These are phyloP conservation scores for Metridium senile DNA, from an alignment of 92 coral and sea anemone genomes.

Conservation along the genomic window DNA sequence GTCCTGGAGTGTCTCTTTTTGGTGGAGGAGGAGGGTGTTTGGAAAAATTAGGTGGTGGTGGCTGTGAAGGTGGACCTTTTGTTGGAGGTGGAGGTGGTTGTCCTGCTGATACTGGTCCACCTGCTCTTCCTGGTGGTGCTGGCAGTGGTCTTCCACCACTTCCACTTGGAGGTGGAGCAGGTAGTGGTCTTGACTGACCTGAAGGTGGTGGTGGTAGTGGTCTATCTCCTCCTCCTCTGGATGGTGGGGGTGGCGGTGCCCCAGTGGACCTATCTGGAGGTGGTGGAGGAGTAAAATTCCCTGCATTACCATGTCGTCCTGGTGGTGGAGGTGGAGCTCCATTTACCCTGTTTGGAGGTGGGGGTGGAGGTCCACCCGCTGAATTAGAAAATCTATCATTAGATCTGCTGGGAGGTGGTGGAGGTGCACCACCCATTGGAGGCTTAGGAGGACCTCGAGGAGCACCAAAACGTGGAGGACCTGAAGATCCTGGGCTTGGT, in stretches of 20 bases:
- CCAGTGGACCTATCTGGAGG: conserved; percentile 57
- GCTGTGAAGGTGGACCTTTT: conserved; percentile 56
- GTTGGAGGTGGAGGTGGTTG: conserved; percentile 84
- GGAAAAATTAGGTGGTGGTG: conserved; percentile 64
- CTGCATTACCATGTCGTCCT: conserved; percentile 6
- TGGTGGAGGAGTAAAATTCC: conserved; percentile 59
- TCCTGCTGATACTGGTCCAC: conserved; percentile 57
- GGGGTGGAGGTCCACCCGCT: conserved; percentile 49
- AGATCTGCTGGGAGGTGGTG: conserved; percentile 56
- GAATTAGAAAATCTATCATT: conserved; percentile 31
- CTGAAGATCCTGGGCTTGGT: conserved; percentile 3
- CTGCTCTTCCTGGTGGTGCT: conserved; percentile 36
- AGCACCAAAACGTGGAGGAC: conserved; percentile 5
- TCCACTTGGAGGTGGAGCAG: conserved; percentile 85
- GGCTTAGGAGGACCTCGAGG: conserved; percentile 19
- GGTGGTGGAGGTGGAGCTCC: conserved; percentile 75
- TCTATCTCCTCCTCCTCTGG: conserved; percentile 54
- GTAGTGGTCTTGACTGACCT: conserved; percentile 77
- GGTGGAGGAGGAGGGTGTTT: conserved; percentile 43
- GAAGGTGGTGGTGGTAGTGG: conserved; percentile 79
- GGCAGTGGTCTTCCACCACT: conserved; percentile 64
- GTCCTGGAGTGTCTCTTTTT: conserved; percentile 55
- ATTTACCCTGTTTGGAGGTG: conserved; percentile 50
- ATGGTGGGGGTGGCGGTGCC: conserved; percentile 82
- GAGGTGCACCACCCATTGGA: conserved; percentile 29